Evolutionary conservation across 2,888 invertebrate species (phyloP).

Genomic region (Apamea crenata): DNA sequence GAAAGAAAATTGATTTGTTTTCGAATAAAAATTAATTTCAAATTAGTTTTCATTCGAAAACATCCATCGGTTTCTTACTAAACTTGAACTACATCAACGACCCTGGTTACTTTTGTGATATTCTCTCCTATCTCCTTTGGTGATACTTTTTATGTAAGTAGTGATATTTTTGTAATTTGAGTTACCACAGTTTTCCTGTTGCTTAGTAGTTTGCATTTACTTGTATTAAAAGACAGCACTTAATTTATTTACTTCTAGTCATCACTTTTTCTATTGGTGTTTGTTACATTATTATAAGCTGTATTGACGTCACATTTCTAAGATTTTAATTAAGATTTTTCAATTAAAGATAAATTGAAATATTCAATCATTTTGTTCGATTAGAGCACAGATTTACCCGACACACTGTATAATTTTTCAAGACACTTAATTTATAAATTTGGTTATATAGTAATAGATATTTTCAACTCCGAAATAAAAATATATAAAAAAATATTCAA

Average conservation of each 20-base stretch:
- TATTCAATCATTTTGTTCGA: neutral
- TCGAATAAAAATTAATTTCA: neutral
- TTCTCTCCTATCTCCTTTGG: neutral
- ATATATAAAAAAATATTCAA: neutral
- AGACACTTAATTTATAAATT: constrained; percentile 1
- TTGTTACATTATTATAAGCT: neutral
- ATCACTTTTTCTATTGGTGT: constrained; percentile 12
- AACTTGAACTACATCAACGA: no score
- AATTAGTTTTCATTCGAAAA: neutral
- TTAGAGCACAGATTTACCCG: neutral
- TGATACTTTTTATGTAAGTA: neutral
- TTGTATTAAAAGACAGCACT: constrained; percentile 1
- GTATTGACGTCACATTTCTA: neutral
- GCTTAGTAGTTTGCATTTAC: constrained; percentile 16
- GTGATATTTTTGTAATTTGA: neutral
- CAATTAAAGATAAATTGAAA: neutral
- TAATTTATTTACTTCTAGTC: constrained; percentile 56
- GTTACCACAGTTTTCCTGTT: neutral
- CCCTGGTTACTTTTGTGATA: neutral
- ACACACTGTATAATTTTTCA: neutral
- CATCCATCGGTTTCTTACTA: no score
- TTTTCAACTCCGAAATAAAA: constrained; percentile 13
- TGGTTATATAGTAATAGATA: neutral
- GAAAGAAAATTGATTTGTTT: neutral
- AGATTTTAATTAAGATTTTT: neutral